Evolutionary conservation across 2,888 invertebrate genomes (phyloP).

Genomic region (Gymnoscelis rufifasciata): DNA sequence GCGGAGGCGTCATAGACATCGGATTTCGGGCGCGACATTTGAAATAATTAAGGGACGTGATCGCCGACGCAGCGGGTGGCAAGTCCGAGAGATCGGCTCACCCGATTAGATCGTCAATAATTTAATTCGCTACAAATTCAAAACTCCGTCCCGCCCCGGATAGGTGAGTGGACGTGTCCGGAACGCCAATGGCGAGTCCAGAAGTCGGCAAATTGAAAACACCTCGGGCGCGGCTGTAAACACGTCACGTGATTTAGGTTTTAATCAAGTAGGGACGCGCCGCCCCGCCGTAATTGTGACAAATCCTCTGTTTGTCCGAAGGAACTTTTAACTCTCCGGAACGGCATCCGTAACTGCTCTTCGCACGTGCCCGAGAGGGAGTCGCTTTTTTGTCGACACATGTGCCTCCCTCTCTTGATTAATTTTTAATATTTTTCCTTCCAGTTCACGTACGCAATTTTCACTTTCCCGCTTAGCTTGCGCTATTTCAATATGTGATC

Average conservation of each 20-base stretch:
- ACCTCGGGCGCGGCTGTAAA: constrained; percentile 77
- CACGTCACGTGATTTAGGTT: constrained; percentile 80
- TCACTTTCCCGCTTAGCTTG: constrained; percentile 68
- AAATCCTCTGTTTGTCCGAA: constrained; percentile 79
- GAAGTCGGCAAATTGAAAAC: constrained; percentile 78
- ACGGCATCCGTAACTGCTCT: constrained; percentile 67
- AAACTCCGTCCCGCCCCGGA: constrained; percentile 68
- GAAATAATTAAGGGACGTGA: constrained; percentile 74
- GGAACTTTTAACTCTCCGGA: constrained; percentile 75
- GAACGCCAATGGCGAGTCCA: constrained; percentile 72
- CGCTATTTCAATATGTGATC: constrained; percentile 39
- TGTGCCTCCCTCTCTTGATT: constrained; percentile 72
- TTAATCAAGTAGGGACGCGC: constrained; percentile 78
- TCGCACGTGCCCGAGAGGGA: constrained; percentile 73
- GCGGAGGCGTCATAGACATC: constrained; percentile 49
- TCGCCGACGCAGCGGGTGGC: constrained; percentile 35
- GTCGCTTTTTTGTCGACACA: constrained; percentile 77
- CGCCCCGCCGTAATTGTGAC: constrained; percentile 77
- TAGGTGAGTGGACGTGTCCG: constrained; percentile 74
- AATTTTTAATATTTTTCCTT: constrained; percentile 79
- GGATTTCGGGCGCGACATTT: constrained; percentile 61
- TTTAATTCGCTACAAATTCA: constrained; percentile 78
- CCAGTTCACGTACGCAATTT: constrained; percentile 79
- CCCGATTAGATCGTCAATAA: constrained; percentile 75
- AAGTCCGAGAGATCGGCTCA: constrained; percentile 48